Conservation (phyloP, 2,888 invertebrate species). For the Nymphalis c-album region DNA sequence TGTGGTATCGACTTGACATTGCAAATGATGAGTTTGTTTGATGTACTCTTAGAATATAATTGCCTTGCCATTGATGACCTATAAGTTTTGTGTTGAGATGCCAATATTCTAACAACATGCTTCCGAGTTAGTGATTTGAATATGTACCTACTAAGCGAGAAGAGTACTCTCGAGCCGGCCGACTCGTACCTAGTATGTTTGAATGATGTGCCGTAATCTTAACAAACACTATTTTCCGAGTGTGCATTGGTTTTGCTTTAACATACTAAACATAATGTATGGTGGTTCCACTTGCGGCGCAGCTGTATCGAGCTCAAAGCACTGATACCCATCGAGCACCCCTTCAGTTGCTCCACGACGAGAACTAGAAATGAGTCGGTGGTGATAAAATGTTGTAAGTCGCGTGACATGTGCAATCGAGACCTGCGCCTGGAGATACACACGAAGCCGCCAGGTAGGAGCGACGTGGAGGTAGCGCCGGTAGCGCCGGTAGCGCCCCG, state of each 20-base stretch:
- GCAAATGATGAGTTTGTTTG: conserved; percentile 73
- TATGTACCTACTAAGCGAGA: conserved; percentile 72
- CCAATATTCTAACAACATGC: conserved; percentile 77
- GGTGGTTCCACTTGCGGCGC: conserved; percentile 80
- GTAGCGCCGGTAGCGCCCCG: conserved; percentile 37
- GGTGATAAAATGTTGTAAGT: conserved; percentile 91
- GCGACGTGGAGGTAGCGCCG: conserved; percentile 49
- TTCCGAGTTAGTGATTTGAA: conserved; percentile 76
- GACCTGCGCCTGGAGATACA: conserved; percentile 85
- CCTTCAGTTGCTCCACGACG: conserved; percentile 90
- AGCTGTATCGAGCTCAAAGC: conserved; percentile 89
- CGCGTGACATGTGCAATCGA: conserved; percentile 87
- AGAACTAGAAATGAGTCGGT: conserved; percentile 88
- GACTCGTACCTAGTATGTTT: conserved; percentile 57
- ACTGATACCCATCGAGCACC: conserved; percentile 89
- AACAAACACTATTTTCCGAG: conserved; percentile 74
- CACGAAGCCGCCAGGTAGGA: conserved; percentile 85
- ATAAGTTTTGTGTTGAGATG: conserved; percentile 79
- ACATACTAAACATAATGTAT: conserved; percentile 82
- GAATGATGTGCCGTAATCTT: conserved; percentile 74
- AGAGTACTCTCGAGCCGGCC: conserved; percentile 37
- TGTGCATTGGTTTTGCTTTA: conserved; percentile 81
- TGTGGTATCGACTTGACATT: conserved; percentile 65
- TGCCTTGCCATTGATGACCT: conserved; percentile 68
- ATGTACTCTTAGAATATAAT: conserved; percentile 73